Percentiles rank a stretch among this genome's conserved stretches.
phyloP scores from a whole-genome alignment of 2,797 vertebrate genomes.

The Enteromius thamalakanensis region DNA sequence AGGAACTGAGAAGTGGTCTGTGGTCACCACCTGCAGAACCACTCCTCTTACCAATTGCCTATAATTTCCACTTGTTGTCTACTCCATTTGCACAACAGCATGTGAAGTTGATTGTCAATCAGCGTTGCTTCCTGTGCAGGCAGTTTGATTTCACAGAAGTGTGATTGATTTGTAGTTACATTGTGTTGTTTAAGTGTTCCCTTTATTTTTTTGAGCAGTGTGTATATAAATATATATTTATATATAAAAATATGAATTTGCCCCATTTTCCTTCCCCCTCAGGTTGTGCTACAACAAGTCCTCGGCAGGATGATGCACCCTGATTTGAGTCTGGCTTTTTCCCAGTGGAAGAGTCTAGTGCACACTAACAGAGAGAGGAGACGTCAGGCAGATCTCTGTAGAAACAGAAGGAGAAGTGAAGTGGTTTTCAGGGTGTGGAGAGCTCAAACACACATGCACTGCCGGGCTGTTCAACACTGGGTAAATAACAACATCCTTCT shows the following conservation, averaged over 20 bases:
- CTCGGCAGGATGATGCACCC: constrained; percentile 43
- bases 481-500: constrained; percentile 20
- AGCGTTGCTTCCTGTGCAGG: too few species aligned
- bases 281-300: constrained; percentile 31
- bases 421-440: constrained; percentile 47
- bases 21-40: too few species aligned
- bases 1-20: too few species aligned
- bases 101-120: too few species aligned
- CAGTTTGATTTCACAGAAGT: too few species aligned
- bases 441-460: not conserved
- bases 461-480: constrained; percentile 35
- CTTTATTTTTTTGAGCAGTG: too few species aligned
- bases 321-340: constrained; percentile 42
- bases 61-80: too few species aligned
- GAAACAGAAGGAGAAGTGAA: constrained; percentile 1
- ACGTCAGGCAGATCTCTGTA: not conserved
- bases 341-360: constrained; percentile 52
- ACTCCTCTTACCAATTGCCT: too few species aligned
- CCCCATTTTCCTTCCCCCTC: not conserved
- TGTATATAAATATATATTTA: too few species aligned
- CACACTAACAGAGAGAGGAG: constrained; percentile 22
- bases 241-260: not conserved
- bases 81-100: too few species aligned
- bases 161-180: too few species aligned
- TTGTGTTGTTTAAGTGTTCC: too few species aligned